Conservation (phyloP, 2,113 vertebrate species). For the Cricetomys ansorgei region DNA sequence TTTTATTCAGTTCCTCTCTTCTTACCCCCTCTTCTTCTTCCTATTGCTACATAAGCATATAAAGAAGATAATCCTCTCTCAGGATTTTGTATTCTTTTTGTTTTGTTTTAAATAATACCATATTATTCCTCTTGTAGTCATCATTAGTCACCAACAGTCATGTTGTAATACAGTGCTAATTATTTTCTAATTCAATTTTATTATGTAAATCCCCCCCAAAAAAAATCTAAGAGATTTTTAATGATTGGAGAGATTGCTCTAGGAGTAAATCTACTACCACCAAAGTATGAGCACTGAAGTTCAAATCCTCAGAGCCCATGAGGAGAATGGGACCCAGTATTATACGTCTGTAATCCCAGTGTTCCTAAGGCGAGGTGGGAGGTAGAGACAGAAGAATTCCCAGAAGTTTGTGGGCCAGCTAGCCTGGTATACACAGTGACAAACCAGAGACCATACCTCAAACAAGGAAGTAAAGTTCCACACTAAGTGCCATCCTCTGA, state of each 20-base stretch:
- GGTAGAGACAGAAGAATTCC: not conserved
- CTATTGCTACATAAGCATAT: not conserved
- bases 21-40: not conserved
- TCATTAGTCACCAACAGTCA: not conserved
- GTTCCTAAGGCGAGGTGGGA: not conserved
- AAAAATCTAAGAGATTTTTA: conserved; percentile 4
- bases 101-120: not conserved
- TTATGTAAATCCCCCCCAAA: not conserved
- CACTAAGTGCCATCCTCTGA: not conserved
- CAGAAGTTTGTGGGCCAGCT: not conserved
- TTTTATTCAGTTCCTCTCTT: not conserved
- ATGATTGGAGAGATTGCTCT: not conserved
- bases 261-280: not conserved
- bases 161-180: not conserved
- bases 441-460: not conserved
- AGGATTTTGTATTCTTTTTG: not conserved
- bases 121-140: not conserved
- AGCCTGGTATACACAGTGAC: not conserved
- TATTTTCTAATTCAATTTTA: not conserved
- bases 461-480: not conserved
- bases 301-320: too few species aligned
- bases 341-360: not conserved
- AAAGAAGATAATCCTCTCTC: not conserved
- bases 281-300: not conserved
- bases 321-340: not conserved